Conservation (phyloP, 2,888 invertebrate genomes). For the Selenia dentaria region DNA sequence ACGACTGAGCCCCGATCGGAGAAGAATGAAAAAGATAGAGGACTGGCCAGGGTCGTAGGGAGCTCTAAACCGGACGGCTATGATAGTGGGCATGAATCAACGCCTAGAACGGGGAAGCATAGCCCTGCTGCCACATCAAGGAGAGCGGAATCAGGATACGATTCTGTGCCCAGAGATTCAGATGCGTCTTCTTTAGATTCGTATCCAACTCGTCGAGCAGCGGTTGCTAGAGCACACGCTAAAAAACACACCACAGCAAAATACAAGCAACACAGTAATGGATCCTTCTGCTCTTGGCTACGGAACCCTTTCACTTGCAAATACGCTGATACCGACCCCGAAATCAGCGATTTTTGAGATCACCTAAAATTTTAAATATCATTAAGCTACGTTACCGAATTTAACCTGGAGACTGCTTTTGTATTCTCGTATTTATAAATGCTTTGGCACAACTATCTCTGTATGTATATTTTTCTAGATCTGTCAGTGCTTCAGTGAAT, state of each 20-base stretch:
- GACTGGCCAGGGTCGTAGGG: constrained; percentile 87
- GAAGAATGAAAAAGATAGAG: constrained; percentile 86
- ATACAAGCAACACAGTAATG: constrained; percentile 89
- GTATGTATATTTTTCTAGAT: constrained; percentile 75
- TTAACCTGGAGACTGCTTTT: constrained; percentile 86
- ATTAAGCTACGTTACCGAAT: constrained; percentile 84
- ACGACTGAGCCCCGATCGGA: constrained; percentile 85
- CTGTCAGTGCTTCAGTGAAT: constrained; percentile 61
- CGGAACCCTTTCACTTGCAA: constrained; percentile 91
- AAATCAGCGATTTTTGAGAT: constrained; percentile 86
- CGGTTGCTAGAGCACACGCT: constrained; percentile 76
- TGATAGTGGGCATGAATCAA: constrained; percentile 93
- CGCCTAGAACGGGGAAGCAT: constrained; percentile 92
- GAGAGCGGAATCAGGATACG: constrained; percentile 95
- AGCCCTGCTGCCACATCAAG: constrained; percentile 91
- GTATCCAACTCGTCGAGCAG: constrained; percentile 77
- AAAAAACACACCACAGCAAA: constrained; percentile 85
- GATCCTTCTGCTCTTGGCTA: constrained; percentile 90
- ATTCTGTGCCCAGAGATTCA: constrained; percentile 94
- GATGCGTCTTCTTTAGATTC: constrained; percentile 95
- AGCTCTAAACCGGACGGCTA: constrained; percentile 90
- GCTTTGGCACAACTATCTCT: constrained; percentile 78
- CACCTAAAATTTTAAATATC: constrained; percentile 56
- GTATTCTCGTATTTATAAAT: constrained; percentile 79
- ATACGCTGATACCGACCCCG: constrained; percentile 89